Percentiles rank a stretch among this genome's conserved stretches.
Conservation (phyloP, 2,888 invertebrate species). For the Nymphalis c-album region DNA sequence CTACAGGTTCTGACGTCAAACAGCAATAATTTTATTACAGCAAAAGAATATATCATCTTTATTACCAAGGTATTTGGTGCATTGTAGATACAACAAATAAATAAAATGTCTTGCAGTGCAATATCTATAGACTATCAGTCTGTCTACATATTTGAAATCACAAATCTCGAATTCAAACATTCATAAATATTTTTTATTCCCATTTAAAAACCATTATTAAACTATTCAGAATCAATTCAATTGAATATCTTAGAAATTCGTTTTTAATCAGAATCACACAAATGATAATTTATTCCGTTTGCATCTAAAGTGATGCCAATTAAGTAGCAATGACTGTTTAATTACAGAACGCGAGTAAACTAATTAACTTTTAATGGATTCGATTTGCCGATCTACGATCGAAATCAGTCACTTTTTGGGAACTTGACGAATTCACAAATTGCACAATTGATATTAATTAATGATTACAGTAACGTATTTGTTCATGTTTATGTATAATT, state of each 20-base stretch:
- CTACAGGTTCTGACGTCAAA: too few species aligned
- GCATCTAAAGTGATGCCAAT: constrained; percentile 1
- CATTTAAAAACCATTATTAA: background rate
- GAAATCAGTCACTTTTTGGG: constrained; percentile 17
- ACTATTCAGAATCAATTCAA: background rate
- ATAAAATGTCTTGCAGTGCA: too few species aligned
- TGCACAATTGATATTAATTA: constrained; percentile 25
- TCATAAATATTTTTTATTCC: too few species aligned
- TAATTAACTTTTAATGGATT: constrained; percentile 30
- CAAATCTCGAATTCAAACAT: too few species aligned
- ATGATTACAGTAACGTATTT: too few species aligned
- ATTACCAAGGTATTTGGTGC: too few species aligned
- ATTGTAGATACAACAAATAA: too few species aligned
- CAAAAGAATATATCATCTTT: too few species aligned
- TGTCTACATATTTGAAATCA: too few species aligned
- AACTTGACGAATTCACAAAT: constrained; percentile 6
- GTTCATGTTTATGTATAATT: too few species aligned
- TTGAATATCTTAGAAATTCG: background rate
- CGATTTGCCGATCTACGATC: constrained; percentile 23
- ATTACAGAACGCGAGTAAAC: constrained; percentile 8
- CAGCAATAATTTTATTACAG: too few species aligned
- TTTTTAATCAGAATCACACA: background rate
- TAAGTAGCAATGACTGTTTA: constrained; percentile 9
- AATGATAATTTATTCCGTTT: constrained; percentile 3
- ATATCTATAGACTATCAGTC: too few species aligned